phyloP scores from a whole-genome alignment of 2,113 vertebrate genomes.

The Phaethon lepturus region DNA sequence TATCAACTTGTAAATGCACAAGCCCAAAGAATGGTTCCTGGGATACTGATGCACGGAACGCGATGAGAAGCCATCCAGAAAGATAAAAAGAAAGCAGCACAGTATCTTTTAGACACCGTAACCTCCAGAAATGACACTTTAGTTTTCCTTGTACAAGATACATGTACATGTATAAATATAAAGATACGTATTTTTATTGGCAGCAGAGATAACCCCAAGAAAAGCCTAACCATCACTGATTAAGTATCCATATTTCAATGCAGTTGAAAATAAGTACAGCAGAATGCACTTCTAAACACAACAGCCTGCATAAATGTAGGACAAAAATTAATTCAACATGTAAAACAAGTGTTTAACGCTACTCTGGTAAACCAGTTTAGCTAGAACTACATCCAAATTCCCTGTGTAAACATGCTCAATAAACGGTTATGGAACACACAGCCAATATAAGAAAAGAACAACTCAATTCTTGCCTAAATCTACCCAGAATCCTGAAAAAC shows the following conservation, averaged over 20 bases:
- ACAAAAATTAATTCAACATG: not conserved
- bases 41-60: not conserved
- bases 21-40: not conserved
- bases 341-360: not conserved
- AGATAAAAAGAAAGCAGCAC: not conserved
- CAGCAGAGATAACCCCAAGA: not conserved
- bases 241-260: not conserved
- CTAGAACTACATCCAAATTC: not conserved
- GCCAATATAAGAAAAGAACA: not conserved
- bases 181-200: not conserved
- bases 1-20: not conserved
- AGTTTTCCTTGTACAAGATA: not conserved
- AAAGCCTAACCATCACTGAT: not conserved
- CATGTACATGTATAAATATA: not conserved
- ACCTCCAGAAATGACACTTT: not conserved
- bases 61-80: not conserved
- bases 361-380: slow-evolving; percentile 30
- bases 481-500: not conserved
- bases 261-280: not conserved
- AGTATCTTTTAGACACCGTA: not conserved
- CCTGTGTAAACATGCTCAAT: not conserved
- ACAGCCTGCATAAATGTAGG: not conserved
- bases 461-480: not conserved
- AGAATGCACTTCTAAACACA: not conserved
- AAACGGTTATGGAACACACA: not conserved